A percentile compares a stretch with the other conserved stretches of the same genome.
phyloP scores from a whole-genome alignment of 2,888 invertebrate genomes.

The Melikaiella ostensackeni region DNA sequence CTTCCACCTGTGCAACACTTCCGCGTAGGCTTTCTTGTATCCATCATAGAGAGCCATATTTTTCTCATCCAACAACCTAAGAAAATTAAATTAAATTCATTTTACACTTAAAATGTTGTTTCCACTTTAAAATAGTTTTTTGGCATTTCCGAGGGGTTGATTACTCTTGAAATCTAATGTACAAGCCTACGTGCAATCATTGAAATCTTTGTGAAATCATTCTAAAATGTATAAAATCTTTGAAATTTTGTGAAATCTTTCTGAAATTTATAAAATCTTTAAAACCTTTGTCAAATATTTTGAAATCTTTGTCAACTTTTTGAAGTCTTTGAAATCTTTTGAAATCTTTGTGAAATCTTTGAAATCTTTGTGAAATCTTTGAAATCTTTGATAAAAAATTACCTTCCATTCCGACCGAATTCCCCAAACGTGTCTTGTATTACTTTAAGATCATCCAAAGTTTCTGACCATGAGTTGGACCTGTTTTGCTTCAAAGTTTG shows the following conservation, averaged over 20 bases:
- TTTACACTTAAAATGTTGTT: not conserved
- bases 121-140: not conserved
- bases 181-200: not conserved
- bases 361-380: too few species aligned
- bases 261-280: too few species aligned
- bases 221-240: too few species aligned
- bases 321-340: too few species aligned
- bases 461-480: constrained; percentile 93
- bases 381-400: constrained; percentile 57
- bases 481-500: constrained; percentile 85
- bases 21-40: constrained; percentile 92
- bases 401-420: constrained; percentile 69
- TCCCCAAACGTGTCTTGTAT: constrained; percentile 73
- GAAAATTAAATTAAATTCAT: constrained; percentile 6
- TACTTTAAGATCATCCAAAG: constrained; percentile 84
- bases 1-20: constrained; percentile 92
- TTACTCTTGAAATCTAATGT: not conserved
- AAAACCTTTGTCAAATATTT: too few species aligned
- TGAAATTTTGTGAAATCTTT: too few species aligned
- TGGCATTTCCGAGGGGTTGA: too few species aligned
- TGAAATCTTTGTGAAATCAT: too few species aligned
- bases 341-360: too few species aligned
- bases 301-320: too few species aligned
- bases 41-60: constrained; percentile 85
- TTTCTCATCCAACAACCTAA: constrained; percentile 75